These are phyloP conservation scores for Felis chaus DNA, from an alignment of 2,113 vertebrate genomes.

Conservation along the genomic window DNA sequence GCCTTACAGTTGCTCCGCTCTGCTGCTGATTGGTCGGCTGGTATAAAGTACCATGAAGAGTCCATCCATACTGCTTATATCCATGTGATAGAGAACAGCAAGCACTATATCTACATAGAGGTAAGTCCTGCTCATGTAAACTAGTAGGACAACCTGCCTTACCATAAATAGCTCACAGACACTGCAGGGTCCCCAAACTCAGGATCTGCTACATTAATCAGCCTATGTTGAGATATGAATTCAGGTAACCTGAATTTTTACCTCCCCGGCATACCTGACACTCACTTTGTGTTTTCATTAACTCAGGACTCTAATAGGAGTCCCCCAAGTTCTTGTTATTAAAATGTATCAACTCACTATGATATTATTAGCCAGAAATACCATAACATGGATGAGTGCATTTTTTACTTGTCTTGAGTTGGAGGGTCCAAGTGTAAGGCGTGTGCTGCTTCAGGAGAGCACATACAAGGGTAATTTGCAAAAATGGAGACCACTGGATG, in stretches of 20 bases:
- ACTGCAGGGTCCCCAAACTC: background rate
- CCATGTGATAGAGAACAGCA: constrained; percentile 90
- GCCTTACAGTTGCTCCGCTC: constrained; percentile 92
- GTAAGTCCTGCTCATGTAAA: constrained; percentile 76
- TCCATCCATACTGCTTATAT: constrained; percentile 96
- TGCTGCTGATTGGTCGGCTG: constrained; percentile 95
- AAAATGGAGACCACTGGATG: background rate
- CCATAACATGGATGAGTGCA: background rate
- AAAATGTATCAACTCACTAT: background rate
- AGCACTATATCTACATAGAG: constrained; percentile 97
- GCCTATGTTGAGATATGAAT: background rate
- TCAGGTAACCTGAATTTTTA: background rate
- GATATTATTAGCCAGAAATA: background rate
- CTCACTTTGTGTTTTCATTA: background rate
- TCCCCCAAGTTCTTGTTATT: background rate
- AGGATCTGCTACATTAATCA: background rate
- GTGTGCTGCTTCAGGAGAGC: background rate
- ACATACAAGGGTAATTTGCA: background rate
- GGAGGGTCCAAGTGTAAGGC: background rate
- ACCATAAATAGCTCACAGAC: background rate
- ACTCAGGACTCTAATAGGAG: background rate
- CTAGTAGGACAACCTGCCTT: background rate
- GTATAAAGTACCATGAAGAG: constrained; percentile 97
- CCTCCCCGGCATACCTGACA: background rate
- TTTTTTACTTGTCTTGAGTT: background rate